Conservation (phyloP, 2,888 invertebrate genomes). For the Oasisia sp. region DNA sequence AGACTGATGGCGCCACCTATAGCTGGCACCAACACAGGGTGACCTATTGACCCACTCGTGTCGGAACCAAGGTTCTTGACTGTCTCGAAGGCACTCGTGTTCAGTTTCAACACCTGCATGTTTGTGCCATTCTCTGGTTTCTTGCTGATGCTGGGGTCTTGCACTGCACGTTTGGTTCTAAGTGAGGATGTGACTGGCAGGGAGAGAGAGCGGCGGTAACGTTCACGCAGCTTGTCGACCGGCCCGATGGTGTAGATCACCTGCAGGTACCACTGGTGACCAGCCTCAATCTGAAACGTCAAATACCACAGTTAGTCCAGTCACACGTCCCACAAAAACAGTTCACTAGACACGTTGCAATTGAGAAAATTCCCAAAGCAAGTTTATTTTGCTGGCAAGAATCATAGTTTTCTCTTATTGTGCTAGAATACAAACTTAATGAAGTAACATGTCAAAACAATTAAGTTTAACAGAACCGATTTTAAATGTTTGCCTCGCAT, state of each 20-base stretch:
- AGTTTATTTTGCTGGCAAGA: too few relatives aligned
- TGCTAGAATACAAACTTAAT: too few relatives aligned
- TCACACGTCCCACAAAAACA: too few relatives aligned
- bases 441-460: too few relatives aligned
- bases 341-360: too few relatives aligned
- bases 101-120: conserved; percentile 25
- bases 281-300: conserved; percentile 57
- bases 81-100: neutral
- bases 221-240: conserved; percentile 42
- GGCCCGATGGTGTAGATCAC: conserved; percentile 61
- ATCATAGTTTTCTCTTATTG: too few relatives aligned
- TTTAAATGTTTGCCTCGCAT: too few relatives aligned
- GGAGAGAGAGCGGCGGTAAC: neutral
- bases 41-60: conserved; percentile 21
- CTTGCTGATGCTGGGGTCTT: neutral
- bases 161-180: conserved; percentile 18
- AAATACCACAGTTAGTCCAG: neutral
- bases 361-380: too few relatives aligned
- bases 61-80: neutral
- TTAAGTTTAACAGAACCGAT: too few relatives aligned
- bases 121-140: conserved; percentile 27
- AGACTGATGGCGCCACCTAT: conserved; percentile 33
- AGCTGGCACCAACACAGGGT: conserved; percentile 23
- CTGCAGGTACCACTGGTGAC: conserved; percentile 66
- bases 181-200: neutral